Evolutionary conservation across 35 echinoderm and acorn worm species (phyloP).

Genomic region (Heliocidaris tuberculata): DNA sequence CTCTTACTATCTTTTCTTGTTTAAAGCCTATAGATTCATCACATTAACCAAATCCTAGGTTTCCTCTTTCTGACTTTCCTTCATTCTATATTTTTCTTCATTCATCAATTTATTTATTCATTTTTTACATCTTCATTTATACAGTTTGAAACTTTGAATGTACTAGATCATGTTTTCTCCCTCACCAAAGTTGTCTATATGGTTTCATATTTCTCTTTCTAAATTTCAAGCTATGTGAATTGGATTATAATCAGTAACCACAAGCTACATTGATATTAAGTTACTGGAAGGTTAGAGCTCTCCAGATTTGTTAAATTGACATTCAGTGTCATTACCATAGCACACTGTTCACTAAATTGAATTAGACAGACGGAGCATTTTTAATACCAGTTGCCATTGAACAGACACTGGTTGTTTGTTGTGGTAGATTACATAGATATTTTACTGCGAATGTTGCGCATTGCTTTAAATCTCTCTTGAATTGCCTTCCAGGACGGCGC

Average conservation of each 20-base stretch:
- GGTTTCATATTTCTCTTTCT: neutral
- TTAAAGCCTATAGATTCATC: too few relatives aligned
- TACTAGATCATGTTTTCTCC: too few relatives aligned
- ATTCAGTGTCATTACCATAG: neutral
- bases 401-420: neutral
- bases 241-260: neutral
- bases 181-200: neutral
- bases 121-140: neutral
- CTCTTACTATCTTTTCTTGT: too few relatives aligned
- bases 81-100: too few relatives aligned
- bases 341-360: neutral
- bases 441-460: neutral
- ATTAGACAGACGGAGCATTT: too few relatives aligned
- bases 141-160: too few relatives aligned
- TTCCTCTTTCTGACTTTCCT: too few relatives aligned
- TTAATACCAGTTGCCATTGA: neutral
- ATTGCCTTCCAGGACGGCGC: slow-evolving; percentile 49
- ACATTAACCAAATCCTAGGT: too few relatives aligned
- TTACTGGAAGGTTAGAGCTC: neutral
- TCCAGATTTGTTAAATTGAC: neutral
- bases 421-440: neutral
- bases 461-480: neutral
- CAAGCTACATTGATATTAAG: neutral
- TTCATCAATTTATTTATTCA: neutral
- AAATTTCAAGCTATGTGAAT: neutral